Percentiles rank a stretch among this genome's conserved stretches.
Evolutionary conservation across 2,113 vertebrate species (phyloP).

Genomic region (Sminthopsis crassicaudata): DNA sequence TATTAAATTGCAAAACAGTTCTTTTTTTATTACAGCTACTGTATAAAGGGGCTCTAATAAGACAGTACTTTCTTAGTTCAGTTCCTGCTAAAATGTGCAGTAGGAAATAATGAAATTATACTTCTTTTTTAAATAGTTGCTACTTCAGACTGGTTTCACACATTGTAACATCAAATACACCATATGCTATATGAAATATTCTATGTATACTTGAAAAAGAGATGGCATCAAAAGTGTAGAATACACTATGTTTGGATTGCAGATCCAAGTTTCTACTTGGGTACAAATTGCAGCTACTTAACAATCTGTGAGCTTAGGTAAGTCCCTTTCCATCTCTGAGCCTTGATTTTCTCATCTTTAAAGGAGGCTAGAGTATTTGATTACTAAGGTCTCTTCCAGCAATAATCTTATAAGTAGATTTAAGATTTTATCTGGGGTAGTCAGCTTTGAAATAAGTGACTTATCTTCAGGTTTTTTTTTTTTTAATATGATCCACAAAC

Average conservation of each 20-base stretch:
- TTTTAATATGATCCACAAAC: neutral
- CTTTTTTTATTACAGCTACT: conserved; percentile 55
- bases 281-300: neutral
- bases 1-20: conserved; percentile 19
- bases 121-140: neutral
- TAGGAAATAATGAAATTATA: neutral
- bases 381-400: neutral
- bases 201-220: neutral
- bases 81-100: neutral
- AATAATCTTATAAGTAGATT: neutral
- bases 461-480: neutral
- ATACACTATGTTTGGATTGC: neutral
- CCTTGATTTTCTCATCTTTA: neutral
- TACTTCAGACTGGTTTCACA: neutral
- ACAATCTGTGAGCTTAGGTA: neutral
- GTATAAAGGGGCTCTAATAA: conserved; percentile 47
- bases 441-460: neutral
- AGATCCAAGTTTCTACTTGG: neutral
- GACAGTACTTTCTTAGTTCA: neutral
- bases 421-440: neutral
- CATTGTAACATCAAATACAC: neutral
- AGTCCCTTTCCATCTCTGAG: neutral
- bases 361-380: neutral
- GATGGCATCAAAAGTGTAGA: neutral
- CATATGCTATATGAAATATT: neutral